Base-by-base conservation (phyloP, 1,140 invertebrate species). In the Neodiprion fabricii region DNA sequence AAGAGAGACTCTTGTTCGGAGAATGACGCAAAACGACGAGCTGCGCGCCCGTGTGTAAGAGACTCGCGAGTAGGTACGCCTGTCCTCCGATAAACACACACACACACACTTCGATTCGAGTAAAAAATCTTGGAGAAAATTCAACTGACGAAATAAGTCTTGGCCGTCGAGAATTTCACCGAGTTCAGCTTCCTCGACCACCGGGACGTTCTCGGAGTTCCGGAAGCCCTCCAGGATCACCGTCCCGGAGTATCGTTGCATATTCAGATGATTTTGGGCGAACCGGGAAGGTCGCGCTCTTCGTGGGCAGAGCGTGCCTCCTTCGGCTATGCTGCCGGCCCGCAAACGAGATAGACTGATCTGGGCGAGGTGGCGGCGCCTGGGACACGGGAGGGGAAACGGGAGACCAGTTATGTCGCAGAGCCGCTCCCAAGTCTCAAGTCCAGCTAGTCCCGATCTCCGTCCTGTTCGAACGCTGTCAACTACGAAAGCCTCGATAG, bases 351-450 rank as follows among this genome's bases (percentile, higher is more conserved):
- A 40, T 40, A 40, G 28, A 40, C 28, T 40, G 28, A 40, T 40
- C 28, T 17, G 11, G 53, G 53, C 53, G 53, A 12, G 53, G n/a
- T 17, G 11, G 53, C 11, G 53, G 53, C 53, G 11, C 53, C n/a
- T 61, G 53, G 53, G 53, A 8, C 53, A 9, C 53, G 53, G 53
- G 53, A 14, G 50, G n/a, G 53, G 53, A 12, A 14, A 61, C n/a
- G 17, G 21, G 67, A 77, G 80, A 83, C 79, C 80, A 83, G 82
- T 84, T 84, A 77, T 79, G 81, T 78, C 79, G 80, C 77, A 75
- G 77, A 75, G 79, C 82, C 81, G 80, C 81, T 84, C 80, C 83
- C 82, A 84, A 79, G 77, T 81, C 79, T 81, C 72, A 67, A 72
- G 67, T 69, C 40, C 67, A 61, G 53, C 53, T 61, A 61, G 53